Base-by-base conservation (phyloP, 2,888 invertebrate genomes). In the Sericinus montela region DNA sequence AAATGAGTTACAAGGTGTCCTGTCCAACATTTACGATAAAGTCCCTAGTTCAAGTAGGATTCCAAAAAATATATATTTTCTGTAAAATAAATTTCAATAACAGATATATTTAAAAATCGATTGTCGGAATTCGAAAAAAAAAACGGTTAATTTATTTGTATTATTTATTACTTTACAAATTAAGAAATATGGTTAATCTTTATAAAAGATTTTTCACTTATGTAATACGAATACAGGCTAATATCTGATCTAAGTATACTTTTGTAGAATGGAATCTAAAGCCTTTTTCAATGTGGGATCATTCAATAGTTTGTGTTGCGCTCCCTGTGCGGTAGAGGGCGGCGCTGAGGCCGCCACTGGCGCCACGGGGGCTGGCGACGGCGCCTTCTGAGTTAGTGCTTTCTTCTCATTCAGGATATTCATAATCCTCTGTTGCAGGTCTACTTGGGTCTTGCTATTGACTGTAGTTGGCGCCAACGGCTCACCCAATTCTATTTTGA, bases 201-300 rank as follows among this genome's bases (percentile, higher is more conserved):
- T 19, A 19, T 19, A 19, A 19, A 19, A 19, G 19, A 19, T 19
- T 19, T 19, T 19, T 19, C 19, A 19, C 19, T 19, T 19, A 19
- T 19, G 5, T 3, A 19, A 19, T 19, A 19, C 19, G 2, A 19
- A 19, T 5, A 19, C 5, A 19, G 5, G 5, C 2, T 19, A 19
- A 19, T 19, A 3, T 19, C 19, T 19, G 5, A 19, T 13, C 72
- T 80, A 9, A 66, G 23, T 60, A 51, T 81, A 82, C 52, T 88
- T 90, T 51, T 85, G 89, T 59, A 91, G 74, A 55, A 92, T 82
- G 51, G 93, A 94, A 67, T 95, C 94, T 44, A 96, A 79, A 0
- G 95, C 95, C 76, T 93, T 94, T 77, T 94, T 93, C 9, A 96
- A 93, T 1, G 93, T 93, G 0, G 94, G 93, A 72, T 95, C 95